These are phyloP conservation scores for Gymnoscopelus microlampas DNA, from an alignment of 2,797 vertebrate genomes.

Conservation along the genomic window DNA sequence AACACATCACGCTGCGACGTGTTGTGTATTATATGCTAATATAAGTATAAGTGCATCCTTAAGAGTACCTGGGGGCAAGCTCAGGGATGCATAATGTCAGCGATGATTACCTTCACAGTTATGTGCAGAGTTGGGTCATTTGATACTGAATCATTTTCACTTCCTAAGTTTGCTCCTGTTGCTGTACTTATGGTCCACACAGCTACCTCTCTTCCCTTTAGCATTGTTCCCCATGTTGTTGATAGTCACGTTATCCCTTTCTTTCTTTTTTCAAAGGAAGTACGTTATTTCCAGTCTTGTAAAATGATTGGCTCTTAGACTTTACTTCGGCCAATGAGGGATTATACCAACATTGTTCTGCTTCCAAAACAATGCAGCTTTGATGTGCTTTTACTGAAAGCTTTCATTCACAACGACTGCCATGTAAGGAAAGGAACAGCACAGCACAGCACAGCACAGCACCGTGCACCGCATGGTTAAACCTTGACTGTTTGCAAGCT, in stretches of 20 bases:
- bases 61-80: no score
- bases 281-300: slow-evolving; percentile 44
- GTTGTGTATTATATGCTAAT: no score
- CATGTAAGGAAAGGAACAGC: slow-evolving; percentile 62
- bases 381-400: slow-evolving; percentile 30
- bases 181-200: not conserved
- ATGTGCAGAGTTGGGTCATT: no score
- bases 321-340: not conserved
- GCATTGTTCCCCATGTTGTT: slow-evolving; percentile 35
- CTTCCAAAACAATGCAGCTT: slow-evolving; percentile 11
- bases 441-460: slow-evolving; percentile 18
- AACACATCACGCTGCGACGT: no score
- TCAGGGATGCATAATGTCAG: no score
- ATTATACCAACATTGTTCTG: slow-evolving; percentile 3
- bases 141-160: no score
- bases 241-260: slow-evolving; percentile 30
- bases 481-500: slow-evolving; percentile 27
- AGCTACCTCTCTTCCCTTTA: not conserved
- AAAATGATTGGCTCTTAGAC: slow-evolving; percentile 37
- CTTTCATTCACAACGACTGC: slow-evolving; percentile 33
- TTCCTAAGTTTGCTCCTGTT: no score
- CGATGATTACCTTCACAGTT: no score
- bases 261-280: slow-evolving; percentile 51
- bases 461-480: slow-evolving; percentile 21
- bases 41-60: no score